Conservation (phyloP, 2,888 invertebrate genomes). For the Argynnis bischoffii region DNA sequence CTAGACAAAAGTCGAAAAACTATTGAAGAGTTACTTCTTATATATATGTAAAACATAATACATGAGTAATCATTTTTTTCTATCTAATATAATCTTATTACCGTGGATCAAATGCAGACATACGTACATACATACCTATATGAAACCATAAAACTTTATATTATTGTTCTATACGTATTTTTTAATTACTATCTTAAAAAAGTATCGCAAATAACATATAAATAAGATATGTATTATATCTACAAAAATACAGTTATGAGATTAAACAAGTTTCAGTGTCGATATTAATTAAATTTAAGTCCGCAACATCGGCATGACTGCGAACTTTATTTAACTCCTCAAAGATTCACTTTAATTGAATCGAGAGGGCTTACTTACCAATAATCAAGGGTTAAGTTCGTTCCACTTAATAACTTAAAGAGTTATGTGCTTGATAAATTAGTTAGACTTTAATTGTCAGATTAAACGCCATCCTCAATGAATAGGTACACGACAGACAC, state of each 20-base stretch:
- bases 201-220: neutral
- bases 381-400: conserved; percentile 68
- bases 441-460: conserved; percentile 43
- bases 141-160: neutral
- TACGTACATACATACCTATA: too few relatives aligned
- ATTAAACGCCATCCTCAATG: conserved; percentile 2
- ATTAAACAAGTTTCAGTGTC: conserved; percentile 29
- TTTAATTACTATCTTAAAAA: neutral
- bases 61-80: too few relatives aligned
- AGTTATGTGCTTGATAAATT: conserved; percentile 33
- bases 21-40: too few relatives aligned
- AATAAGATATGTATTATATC: neutral
- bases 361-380: conserved; percentile 68
- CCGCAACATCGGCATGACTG: conserved; percentile 24
- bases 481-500: neutral
- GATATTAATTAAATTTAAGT: conserved; percentile 37
- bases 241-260: conserved; percentile 18
- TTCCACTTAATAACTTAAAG: conserved; percentile 61
- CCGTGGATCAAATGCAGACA: too few relatives aligned
- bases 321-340: conserved; percentile 34
- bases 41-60: too few relatives aligned
- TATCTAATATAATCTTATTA: too few relatives aligned
- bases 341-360: conserved; percentile 71
- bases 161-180: neutral
- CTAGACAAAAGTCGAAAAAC: too few relatives aligned